These are phyloP conservation scores for Neomonachus schauinslandi DNA, from an alignment of 2,113 vertebrate genomes.

Conservation along the genomic window DNA sequence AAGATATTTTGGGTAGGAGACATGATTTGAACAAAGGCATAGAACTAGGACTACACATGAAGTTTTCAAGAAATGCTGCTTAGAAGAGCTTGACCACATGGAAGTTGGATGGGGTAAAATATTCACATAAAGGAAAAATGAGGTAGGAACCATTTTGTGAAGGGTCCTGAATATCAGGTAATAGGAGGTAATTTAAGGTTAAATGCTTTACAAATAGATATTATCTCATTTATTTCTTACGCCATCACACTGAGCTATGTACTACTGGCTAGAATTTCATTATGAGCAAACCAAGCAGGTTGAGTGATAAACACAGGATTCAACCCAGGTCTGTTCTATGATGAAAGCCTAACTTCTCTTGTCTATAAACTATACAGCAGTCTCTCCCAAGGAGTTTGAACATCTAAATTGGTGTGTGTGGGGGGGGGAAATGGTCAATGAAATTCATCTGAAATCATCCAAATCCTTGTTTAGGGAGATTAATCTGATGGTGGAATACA, in stretches of 20 bases:
- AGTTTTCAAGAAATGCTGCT: constrained; percentile 34
- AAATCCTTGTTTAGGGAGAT: background rate
- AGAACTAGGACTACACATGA: constrained; percentile 22
- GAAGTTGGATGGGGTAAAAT: constrained; percentile 12
- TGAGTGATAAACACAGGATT: background rate
- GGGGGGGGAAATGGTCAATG: background rate
- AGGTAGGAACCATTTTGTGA: constrained; percentile 1
- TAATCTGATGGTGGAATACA: background rate
- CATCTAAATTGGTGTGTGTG: background rate
- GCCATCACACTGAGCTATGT: background rate
- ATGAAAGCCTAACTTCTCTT: background rate
- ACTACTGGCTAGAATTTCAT: background rate
- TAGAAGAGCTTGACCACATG: background rate
- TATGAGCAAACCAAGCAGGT: background rate
- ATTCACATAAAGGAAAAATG: constrained; percentile 11
- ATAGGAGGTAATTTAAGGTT: background rate
- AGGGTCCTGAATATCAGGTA: background rate
- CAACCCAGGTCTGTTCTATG: background rate
- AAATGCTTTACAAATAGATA: background rate
- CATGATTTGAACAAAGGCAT: constrained; percentile 6
- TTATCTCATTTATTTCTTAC: constrained; percentile 17
- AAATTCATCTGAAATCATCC: constrained; percentile 12
- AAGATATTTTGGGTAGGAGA: constrained; percentile 26
- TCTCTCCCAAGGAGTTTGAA: background rate
- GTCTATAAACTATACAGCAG: background rate